Conservation (phyloP, 2,888 invertebrate species). For the Drosophila koepferae region DNA sequence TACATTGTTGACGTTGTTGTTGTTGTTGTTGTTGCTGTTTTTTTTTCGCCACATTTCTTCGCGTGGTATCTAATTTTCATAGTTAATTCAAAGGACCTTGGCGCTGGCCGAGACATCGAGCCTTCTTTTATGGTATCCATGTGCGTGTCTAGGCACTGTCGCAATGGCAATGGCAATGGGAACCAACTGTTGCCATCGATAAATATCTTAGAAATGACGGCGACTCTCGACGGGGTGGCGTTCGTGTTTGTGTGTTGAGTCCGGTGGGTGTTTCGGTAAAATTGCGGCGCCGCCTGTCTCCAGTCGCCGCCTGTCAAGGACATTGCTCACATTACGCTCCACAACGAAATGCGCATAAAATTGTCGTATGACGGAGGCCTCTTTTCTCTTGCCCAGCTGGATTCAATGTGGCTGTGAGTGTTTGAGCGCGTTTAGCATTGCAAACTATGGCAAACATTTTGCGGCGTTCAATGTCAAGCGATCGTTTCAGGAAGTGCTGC, state of each 20-base stretch:
- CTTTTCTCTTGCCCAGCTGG: conserved; percentile 18
- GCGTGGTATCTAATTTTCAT: background rate
- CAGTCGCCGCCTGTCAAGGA: conserved; percentile 68
- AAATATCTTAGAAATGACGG: conserved; percentile 44
- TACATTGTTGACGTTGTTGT: conserved; percentile 1
- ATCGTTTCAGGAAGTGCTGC: conserved; percentile 55
- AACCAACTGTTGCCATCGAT: conserved; percentile 59
- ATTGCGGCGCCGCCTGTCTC: conserved; percentile 70
- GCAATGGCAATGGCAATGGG: conserved; percentile 29
- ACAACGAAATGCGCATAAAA: conserved; percentile 70
- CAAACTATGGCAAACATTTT: conserved; percentile 72
- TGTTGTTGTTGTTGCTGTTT: no score
- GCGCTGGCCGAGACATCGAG: conserved; percentile 21
- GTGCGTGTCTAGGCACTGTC: conserved; percentile 41
- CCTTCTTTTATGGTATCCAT: conserved; percentile 31
- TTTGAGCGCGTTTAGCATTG: conserved; percentile 65
- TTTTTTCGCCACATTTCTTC: background rate
- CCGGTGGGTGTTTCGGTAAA: conserved; percentile 29
- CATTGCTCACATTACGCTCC: conserved; percentile 40
- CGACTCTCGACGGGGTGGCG: conserved; percentile 3
- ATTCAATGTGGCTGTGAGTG: conserved; percentile 23
- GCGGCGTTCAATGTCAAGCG: conserved; percentile 64
- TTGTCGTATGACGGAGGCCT: conserved; percentile 34
- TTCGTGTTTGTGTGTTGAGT: background rate
- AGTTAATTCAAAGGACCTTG: conserved; percentile 35